phyloP scores from a whole-genome alignment of 2,113 vertebrate genomes.

The Pteropus alecto region DNA sequence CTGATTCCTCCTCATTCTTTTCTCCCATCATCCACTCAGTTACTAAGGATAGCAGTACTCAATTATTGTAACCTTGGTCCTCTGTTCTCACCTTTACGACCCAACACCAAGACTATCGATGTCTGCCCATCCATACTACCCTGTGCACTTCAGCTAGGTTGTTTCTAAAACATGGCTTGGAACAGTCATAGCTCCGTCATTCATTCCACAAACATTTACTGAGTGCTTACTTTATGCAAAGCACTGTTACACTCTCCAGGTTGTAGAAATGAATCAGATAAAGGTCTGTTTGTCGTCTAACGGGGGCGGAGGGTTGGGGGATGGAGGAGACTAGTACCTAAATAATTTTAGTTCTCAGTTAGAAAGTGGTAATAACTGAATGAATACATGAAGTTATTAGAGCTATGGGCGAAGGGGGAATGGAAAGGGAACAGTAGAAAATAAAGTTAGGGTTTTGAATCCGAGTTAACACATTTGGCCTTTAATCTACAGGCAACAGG shows the following conservation, averaged over 20 bases:
- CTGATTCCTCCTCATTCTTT: not conserved
- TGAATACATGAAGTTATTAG: not conserved
- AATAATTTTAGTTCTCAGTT: not conserved
- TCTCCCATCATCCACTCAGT: not conserved
- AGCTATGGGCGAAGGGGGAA: too few relatives aligned
- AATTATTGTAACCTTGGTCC: not conserved
- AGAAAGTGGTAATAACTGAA: not conserved
- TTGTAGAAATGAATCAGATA: not conserved
- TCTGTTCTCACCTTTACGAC: not conserved
- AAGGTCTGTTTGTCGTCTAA: not conserved
- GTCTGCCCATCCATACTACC: not conserved
- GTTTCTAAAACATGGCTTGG: not conserved
- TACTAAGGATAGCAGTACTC: not conserved
- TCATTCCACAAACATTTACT: not conserved
- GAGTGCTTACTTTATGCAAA: not conserved
- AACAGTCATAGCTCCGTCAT: not conserved
- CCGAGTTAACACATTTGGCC: not conserved
- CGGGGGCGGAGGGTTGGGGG: not conserved
- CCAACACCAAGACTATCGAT: not conserved
- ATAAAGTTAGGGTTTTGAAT: not conserved
- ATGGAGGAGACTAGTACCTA: not conserved
- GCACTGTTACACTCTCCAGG: not conserved
- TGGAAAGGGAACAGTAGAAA: not conserved
- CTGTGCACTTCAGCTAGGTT: not conserved
- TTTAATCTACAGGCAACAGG: not conserved